Base-by-base conservation (phyloP, 2,888 invertebrate species). In the Oscheius sp. region DNA sequence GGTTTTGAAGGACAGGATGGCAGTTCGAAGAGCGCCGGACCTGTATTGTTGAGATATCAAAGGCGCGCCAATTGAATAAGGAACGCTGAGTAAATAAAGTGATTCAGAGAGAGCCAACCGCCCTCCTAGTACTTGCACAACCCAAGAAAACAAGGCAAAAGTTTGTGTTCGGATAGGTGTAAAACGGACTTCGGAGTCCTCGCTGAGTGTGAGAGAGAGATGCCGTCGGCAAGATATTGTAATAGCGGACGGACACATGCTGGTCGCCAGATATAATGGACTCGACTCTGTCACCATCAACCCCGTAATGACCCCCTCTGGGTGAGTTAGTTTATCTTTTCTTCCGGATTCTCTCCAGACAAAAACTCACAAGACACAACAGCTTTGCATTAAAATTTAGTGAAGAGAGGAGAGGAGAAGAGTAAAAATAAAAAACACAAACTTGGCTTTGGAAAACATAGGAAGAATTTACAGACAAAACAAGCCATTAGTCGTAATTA, bases 21-120 rank as follows among this genome's bases (percentile, higher is more conserved):
- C 12, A 42, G n/a, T 42, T 42, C 29, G 31, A 31, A 29, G 61
- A 45, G 45, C 42, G 45, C 4, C 50, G 27, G 50, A 45, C 45
- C 42, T 45, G 61, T 61, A 61, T 61, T 61, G 61, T 61, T 58
- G 61, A 55, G 61, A 61, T 61, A 61, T 61, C 61, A 61, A 61
- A 45, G 45, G 61, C 42, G 45, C 29, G 45, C 45, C 27, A 45
- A 45, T 61, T 61, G 61, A 61, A 61, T 61, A 61, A 61, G 61
- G 61, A 61, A 61, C 45, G 61, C 45, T 29, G 45, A 61, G 45
- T 20, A 61, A 61, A 61, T 61, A 61, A 45, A 39, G 20, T 61
- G 61, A 61, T 45, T 61, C 61, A 61, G 42, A 15, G 20, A 29
- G 31, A n/a, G 29, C n/a, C 10, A 20, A 12, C 3, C 4, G 48